Conservation (phyloP, 37 sponge, comb jelly and placozoan species). For the Geodia barretti region DNA sequence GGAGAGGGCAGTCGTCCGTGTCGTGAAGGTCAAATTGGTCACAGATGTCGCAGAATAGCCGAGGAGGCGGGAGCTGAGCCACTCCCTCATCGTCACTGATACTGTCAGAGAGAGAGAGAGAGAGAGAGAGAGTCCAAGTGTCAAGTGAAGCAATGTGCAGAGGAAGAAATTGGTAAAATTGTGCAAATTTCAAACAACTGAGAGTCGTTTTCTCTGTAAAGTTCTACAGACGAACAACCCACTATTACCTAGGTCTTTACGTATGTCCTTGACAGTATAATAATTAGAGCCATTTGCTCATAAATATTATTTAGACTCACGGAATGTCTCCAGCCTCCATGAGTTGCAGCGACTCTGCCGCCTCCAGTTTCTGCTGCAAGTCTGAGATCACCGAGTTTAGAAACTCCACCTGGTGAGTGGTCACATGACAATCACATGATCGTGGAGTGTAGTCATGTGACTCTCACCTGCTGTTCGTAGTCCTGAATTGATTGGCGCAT, state of each 20-base stretch:
- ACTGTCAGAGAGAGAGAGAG: not conserved
- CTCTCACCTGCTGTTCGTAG: slow-evolving; percentile 25
- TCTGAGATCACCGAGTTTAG: slow-evolving; percentile 84
- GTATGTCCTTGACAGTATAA: too few species aligned
- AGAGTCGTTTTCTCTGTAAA: too few species aligned
- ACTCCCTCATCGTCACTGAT: slow-evolving; percentile 18
- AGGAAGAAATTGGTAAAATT: too few species aligned
- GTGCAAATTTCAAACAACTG: too few species aligned
- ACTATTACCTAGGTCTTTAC: too few species aligned
- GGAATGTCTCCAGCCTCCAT: not conserved
- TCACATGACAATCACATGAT: not conserved
- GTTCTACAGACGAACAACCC: too few species aligned
- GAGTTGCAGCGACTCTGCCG: slow-evolving; percentile 39
- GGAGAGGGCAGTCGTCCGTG: slow-evolving; percentile 93
- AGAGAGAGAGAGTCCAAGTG: not conserved
- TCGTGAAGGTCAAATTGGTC: slow-evolving; percentile 96
- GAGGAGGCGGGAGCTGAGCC: slow-evolving; percentile 64
- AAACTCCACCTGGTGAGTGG: slow-evolving; percentile 62
- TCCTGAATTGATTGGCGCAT: slow-evolving; percentile 17
- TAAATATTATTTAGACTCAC: too few species aligned
- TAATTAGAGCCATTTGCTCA: too few species aligned
- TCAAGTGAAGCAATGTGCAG: too few species aligned
- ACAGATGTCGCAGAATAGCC: slow-evolving; percentile 97
- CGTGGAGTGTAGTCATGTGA: not conserved
- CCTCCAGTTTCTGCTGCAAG: slow-evolving; percentile 59